Evolutionary conservation across 2,888 invertebrate species (phyloP), one percentile per base, ranked within the genome.

Genomic region (Liodrosophila aerea): DNA sequence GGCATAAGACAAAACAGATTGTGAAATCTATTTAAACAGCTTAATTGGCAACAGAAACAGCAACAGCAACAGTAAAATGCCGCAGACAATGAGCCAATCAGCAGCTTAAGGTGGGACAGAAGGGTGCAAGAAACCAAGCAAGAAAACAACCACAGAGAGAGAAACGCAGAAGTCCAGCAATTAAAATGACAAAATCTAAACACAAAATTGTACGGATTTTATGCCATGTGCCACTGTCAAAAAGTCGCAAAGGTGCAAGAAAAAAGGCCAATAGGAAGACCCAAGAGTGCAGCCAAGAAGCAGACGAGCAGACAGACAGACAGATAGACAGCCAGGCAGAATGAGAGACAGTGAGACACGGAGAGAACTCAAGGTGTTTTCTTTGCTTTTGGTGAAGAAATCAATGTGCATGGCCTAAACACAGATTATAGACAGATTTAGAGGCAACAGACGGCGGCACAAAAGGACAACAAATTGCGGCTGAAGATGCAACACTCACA

Each of bases 141-240:
- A 15, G 11, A 13, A 51, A 34, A 56, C 50, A 37, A 31, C 40
- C 44, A 47, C 44, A 44, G 34, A 56, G 61, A 45, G 40, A 18
- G 33, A 37, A 53, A 52, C 31, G 15, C 40, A 63, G 67, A 69
- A 63, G 66, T 37, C 41, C 63, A 53, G 75, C 82, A 82, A 82
- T 82, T 85, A 82, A 82, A 82, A 82, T 76, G 85, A 80, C 82
- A 82, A 82, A 82, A 85, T 85, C 82, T 85, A 82, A 82, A 82
- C 85, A 84, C 70, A 64, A 84, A 77, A 80, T 76, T 54, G 72
- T 80, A 64, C 74, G 78, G 83, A 80, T 80, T 83, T 83, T 73
- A 5, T 22, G 73, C 61, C 69, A 65, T 69, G 68, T 68, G 73
- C 60, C 73, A 68, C 49, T 47, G 57, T 39, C 58, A 58, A 65